Base-by-base conservation (phyloP, 2,797 vertebrate species). In the Cuculus canorus region DNA sequence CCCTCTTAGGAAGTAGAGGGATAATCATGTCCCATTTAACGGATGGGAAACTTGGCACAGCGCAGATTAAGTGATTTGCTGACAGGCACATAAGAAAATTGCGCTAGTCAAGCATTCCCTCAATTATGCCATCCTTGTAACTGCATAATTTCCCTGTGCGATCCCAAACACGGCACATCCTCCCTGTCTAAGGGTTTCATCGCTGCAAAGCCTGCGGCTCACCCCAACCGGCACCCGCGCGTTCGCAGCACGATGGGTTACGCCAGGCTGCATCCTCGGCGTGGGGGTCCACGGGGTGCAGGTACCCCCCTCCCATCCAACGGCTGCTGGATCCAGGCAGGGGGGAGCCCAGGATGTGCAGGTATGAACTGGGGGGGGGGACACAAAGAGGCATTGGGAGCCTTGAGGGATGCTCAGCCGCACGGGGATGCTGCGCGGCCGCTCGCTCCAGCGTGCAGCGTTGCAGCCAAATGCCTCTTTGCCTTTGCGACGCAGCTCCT, bases 181-280 rank as follows among this genome's bases (percentile, higher is more conserved):
- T 48, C 73, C 86, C 57, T 0, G 41, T 2, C 4, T 10, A 2
- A 6, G 59, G 63, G 37, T 41, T 91, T 5, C 57, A 1, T 11
- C 83, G 5, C 64, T 2, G 39, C 60, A 2, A 22, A 37, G 53
- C 0, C 1, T 0, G 43, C 4, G 0, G 70, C 35, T 0, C n/a
- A n/a, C n/a, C n/a, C n/a, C 54, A 5, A 2, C 48, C 33, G 1
- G 63, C 61, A n/a, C 61, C 82, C 53, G 1, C 3, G 5, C 12
- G 0, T 2, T 1, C n/a, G 4, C 2, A 1, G 23, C 57, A 4
- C 82, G 50, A 17, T 0, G 53, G 47, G 30, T 30, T 5, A 24
- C 15, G 5, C 52, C 4, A 2, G 0, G 0, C 65, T 0, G 37
- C 2, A 48, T 4, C 57, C 39, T 63, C 11, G 0, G 16, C 2